phyloP scores from a whole-genome alignment of 2,888 invertebrate genomes.

The Hetaerina titia region DNA sequence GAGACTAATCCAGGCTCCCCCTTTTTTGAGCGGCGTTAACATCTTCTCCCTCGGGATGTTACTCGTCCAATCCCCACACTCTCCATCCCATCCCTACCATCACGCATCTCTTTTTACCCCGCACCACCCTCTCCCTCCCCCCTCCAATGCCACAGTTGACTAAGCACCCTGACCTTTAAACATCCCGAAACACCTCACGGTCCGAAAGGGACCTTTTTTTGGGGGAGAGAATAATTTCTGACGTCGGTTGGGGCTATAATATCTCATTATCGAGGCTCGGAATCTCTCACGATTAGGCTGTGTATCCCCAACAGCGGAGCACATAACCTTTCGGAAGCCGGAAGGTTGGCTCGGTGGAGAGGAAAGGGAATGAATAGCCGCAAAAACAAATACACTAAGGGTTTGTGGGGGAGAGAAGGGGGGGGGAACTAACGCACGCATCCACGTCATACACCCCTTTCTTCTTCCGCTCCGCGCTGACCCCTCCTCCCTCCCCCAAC shows the following conservation, averaged over 20 bases:
- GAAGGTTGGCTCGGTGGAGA: too few species aligned
- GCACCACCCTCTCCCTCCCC: neutral
- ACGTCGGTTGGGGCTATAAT: conserved; percentile 45
- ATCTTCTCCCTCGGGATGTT: neutral
- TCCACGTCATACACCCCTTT: neutral
- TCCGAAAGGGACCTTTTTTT: neutral
- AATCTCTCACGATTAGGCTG: conserved; percentile 52
- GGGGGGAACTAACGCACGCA: neutral
- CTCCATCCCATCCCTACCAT: neutral
- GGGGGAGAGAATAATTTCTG: conserved; percentile 30
- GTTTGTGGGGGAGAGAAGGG: neutral
- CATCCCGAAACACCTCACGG: conserved; percentile 20
- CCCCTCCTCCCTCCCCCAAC: neutral
- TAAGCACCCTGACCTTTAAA: conserved; percentile 23
- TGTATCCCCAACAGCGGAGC: neutral
- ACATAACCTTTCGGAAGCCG: neutral
- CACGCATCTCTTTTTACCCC: neutral
- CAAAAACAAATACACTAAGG: conserved; percentile 6
- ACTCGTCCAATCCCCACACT: neutral
- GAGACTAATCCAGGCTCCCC: neutral
- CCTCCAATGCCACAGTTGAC: conserved; percentile 16
- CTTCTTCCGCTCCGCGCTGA: neutral
- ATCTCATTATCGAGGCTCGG: conserved; percentile 48
- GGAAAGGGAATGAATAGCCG: neutral
- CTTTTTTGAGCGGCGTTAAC: neutral